phyloP scores from a whole-genome alignment of 2,113 vertebrate genomes.

The Cryptomyrus ogoouensis region DNA sequence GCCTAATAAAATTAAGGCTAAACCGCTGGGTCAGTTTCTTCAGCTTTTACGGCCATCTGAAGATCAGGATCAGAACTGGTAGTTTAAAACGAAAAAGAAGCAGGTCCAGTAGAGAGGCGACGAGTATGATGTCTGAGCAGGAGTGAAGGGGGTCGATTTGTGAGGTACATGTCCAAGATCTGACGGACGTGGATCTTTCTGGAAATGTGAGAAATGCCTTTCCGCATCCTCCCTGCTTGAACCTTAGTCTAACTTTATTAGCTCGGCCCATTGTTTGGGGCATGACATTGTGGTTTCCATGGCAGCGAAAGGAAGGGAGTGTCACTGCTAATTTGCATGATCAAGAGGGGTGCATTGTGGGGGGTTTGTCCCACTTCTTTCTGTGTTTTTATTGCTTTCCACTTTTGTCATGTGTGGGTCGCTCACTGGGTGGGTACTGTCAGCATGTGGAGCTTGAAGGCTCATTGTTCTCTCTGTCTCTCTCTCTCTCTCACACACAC shows the following conservation, averaged over 20 bases:
- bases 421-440: background rate
- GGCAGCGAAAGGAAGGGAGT: background rate
- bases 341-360: conserved; percentile 1
- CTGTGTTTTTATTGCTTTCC: background rate
- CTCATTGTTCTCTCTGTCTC: background rate
- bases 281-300: background rate
- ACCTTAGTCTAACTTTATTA: background rate
- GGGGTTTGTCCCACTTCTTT: background rate
- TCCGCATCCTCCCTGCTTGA: background rate
- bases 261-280: background rate
- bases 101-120: background rate
- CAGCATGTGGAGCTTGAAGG: background rate
- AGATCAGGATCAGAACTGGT: background rate
- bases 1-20: conserved; percentile 14
- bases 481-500: background rate
- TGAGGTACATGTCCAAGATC: background rate
- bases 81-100: background rate
- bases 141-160: background rate
- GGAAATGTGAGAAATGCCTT: conserved; percentile 14
- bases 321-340: conserved; percentile 11
- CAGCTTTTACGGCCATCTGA: background rate
- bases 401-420: background rate
- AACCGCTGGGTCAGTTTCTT: background rate
- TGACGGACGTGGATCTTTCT: background rate
- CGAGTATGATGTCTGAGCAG: background rate